Conservation (phyloP, 2,888 invertebrate species). For the Catocala sponsa region DNA sequence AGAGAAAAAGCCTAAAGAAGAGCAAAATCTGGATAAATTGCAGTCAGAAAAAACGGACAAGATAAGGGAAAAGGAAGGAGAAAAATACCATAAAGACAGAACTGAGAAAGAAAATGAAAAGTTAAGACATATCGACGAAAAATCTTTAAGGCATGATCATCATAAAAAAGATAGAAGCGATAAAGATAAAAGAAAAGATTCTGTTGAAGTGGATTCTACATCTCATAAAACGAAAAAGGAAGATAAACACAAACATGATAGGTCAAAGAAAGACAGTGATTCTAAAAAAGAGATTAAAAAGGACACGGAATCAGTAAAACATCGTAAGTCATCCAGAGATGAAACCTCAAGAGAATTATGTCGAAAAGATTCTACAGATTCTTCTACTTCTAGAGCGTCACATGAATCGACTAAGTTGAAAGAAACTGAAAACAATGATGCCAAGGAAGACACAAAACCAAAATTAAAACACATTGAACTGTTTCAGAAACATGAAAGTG, state of each 20-base stretch:
- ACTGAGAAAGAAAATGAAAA: conserved; percentile 69
- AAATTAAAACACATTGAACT: conserved; percentile 80
- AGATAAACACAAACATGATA: conserved; percentile 84
- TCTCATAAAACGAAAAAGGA: conserved; percentile 72
- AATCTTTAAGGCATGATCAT: conserved; percentile 81
- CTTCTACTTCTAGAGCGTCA: conserved; percentile 80
- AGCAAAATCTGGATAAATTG: conserved; percentile 55
- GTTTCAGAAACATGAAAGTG: conserved; percentile 81
- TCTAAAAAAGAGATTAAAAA: conserved; percentile 80
- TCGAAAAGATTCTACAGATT: conserved; percentile 85
- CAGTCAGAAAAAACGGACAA: conserved; percentile 62
- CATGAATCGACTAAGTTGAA: conserved; percentile 79
- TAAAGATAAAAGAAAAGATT: conserved; percentile 75
- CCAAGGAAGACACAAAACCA: conserved; percentile 74
- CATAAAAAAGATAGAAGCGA: conserved; percentile 81
- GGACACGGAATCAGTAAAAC: conserved; percentile 72
- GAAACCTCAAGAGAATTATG: conserved; percentile 76
- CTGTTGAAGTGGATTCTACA: conserved; percentile 59
- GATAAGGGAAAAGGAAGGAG: conserved; percentile 66
- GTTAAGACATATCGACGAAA: conserved; percentile 71
- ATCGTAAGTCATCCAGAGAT: conserved; percentile 80
- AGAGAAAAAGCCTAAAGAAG: conserved; percentile 71
- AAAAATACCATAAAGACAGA: conserved; percentile 66
- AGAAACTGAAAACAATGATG: conserved; percentile 72
- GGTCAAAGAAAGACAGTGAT: conserved; percentile 76